Evolutionary conservation across 2,888 invertebrate genomes (phyloP).

Genomic region (Hirtodrosophila histrioides): DNA sequence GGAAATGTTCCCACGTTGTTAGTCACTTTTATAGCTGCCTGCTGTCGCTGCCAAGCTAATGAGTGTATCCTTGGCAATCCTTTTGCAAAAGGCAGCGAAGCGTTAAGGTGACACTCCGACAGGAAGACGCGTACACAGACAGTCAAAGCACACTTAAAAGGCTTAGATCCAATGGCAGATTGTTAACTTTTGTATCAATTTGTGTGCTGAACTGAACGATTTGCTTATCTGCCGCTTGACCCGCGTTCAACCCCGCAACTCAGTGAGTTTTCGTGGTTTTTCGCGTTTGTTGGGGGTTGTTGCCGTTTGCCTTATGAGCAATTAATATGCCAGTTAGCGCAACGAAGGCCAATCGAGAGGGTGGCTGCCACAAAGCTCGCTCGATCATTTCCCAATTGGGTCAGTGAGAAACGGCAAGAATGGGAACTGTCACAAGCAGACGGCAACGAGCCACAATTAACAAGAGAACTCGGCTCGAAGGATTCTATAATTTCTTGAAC

Average conservation of each 20-base stretch:
- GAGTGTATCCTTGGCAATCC: slow-evolving; percentile 31
- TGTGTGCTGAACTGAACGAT: slow-evolving; percentile 7
- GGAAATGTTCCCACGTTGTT: slow-evolving; percentile 18
- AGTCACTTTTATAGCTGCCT: slow-evolving; percentile 5
- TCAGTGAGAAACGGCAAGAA: slow-evolving; percentile 11
- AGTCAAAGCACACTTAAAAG: too few relatives aligned
- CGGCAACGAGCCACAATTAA: not conserved
- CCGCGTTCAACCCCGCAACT: slow-evolving; percentile 7
- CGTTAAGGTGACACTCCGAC: slow-evolving; percentile 52
- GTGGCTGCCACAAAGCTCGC: slow-evolving; percentile 23
- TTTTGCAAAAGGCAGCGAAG: slow-evolving; percentile 33
- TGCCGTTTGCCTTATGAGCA: slow-evolving; percentile 41
- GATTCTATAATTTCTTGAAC: slow-evolving; percentile 41
- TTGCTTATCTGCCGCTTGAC: slow-evolving; percentile 5
- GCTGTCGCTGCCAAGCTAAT: slow-evolving; percentile 32
- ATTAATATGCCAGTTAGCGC: slow-evolving; percentile 56
- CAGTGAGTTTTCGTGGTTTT: not conserved
- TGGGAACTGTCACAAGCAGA: slow-evolving; percentile 62
- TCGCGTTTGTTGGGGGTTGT: not conserved
- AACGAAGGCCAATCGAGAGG: slow-evolving; percentile 36
- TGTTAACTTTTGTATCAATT: slow-evolving; percentile 13
- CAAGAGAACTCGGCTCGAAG: slow-evolving; percentile 10
- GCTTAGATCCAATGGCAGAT: slow-evolving; percentile 28
- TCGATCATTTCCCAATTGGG: slow-evolving; percentile 39
- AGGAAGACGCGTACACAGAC: slow-evolving; percentile 10